Evolutionary conservation across 2,888 invertebrate genomes (phyloP).

Genomic region (Perdita meconis): DNA sequence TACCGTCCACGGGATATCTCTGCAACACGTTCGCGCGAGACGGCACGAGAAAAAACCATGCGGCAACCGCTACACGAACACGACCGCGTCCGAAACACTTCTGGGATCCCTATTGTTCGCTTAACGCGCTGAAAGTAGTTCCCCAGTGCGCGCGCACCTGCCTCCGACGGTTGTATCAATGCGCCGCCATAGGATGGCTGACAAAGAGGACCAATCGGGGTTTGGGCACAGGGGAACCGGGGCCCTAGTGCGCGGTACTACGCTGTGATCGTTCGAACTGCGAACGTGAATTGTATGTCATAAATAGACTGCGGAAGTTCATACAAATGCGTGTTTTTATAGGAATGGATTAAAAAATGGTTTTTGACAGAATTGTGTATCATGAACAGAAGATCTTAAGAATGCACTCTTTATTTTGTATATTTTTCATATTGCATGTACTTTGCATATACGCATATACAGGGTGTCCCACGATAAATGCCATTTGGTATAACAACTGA

Average conservation of each 20-base stretch:
- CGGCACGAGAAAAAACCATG: constrained; percentile 73
- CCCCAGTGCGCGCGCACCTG: constrained; percentile 82
- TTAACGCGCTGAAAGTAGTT: constrained; percentile 84
- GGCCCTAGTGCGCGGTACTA: constrained; percentile 35
- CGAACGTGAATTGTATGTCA: not conserved
- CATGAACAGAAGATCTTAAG: too few species aligned
- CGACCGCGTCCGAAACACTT: constrained; percentile 83
- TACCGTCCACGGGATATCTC: constrained; percentile 61
- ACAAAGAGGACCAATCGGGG: constrained; percentile 68
- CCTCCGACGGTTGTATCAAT: constrained; percentile 74
- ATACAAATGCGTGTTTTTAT: too few species aligned
- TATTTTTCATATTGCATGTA: too few species aligned
- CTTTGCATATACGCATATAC: too few species aligned
- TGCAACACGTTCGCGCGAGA: constrained; percentile 72
- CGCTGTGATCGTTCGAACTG: not conserved
- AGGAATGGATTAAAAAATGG: too few species aligned
- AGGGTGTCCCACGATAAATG: too few species aligned
- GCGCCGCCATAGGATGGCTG: constrained; percentile 74
- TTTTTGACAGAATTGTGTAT: too few species aligned
- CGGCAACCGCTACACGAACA: constrained; percentile 78
- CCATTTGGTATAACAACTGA: too few species aligned
- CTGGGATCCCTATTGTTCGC: constrained; percentile 84
- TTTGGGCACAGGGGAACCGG: constrained; percentile 51
- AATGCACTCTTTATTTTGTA: too few species aligned
- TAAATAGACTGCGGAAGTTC: too few species aligned